Evolutionary conservation across 2,888 invertebrate genomes (phyloP), one percentile per base, ranked within the genome.

Genomic region (Xestia xanthographa): DNA sequence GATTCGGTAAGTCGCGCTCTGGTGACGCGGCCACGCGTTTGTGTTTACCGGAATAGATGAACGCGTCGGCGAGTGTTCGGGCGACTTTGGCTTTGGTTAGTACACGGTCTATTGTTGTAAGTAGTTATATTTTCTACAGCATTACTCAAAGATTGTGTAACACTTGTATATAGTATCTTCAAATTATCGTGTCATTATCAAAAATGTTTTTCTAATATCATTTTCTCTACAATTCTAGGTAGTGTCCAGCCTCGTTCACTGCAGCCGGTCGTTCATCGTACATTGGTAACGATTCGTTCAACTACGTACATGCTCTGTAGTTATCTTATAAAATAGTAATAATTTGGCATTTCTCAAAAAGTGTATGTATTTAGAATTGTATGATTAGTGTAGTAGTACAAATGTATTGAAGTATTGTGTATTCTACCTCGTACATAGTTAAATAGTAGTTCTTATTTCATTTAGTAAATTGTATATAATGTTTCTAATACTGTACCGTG

Each of bases 331-430:
- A 76, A 67, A 66, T 63, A 77, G 72, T 83, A 85, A 75, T 75
- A 65, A 83, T 84, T 73, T 75, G 22, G 66, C 82, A 78, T 79
- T 86, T 86, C 86, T 87, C 88, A 87, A 86, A 84, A 82, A 86
- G 86, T 87, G 82, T 80, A 83, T 72, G 60, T 75, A 77, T 72
- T 71, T 82, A 48, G 71, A 74, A 72, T 60, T 67, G 50, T 69
- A 62, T 87, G 66, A 69, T 82, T 75, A 79, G 56, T 79, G 41
- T 80, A 74, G 62, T 75, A 67, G 86, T 87, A 83, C 87, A 83
- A 83, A 81, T 86, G 80, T 86, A 83, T 86, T 73, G 62, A 76
- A 86, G 79, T 87, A 87, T 87, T 87, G 78, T 86, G 66, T 84
- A 82, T 84, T 86, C 86, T 87, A 86, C 86, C 88, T 86, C 86